Evolutionary conservation across 2,888 invertebrate species (phyloP).

Genomic region (Lepidocyrtinus sp.): DNA sequence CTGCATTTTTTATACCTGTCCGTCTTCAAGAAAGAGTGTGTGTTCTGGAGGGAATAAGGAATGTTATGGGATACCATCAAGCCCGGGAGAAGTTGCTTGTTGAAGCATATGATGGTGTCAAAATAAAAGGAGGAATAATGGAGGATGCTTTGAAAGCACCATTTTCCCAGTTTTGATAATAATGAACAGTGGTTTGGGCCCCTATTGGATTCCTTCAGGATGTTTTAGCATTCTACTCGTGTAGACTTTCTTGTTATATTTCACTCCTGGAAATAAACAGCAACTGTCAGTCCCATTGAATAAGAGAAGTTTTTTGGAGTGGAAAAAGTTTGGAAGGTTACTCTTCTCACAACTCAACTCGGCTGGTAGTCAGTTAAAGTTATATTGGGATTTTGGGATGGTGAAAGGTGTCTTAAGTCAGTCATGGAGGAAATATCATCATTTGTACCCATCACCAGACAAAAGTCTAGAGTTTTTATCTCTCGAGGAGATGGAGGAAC

Average conservation of each 20-base stretch:
- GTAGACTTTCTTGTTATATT: too few relatives aligned
- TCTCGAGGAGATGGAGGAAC: too few relatives aligned
- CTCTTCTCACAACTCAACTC: background rate
- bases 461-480: too few relatives aligned
- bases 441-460: conserved; percentile 61
- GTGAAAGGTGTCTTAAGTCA: conserved; percentile 60
- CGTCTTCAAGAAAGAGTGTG: conserved; percentile 51
- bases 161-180: too few relatives aligned
- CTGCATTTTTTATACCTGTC: conserved; percentile 54
- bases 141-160: too few relatives aligned
- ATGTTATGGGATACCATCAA: too few relatives aligned
- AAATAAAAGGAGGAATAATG: conserved; percentile 36
- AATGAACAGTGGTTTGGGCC: too few relatives aligned
- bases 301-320: background rate
- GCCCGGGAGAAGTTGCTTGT: too few relatives aligned
- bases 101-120: conserved; percentile 40
- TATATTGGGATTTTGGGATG: conserved; percentile 53
- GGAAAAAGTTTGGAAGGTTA: conserved; percentile 3
- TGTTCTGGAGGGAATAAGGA: too few relatives aligned
- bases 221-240: background rate
- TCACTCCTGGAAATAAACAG: conserved; percentile 5
- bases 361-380: conserved; percentile 36
- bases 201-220: too few relatives aligned
- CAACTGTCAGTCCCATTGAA: conserved; percentile 26
- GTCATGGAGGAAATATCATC: conserved; percentile 62